Evolutionary conservation across 1,140 invertebrate species (phyloP), one percentile per base, ranked within the genome.

Genomic region (Doryteuthis pealeii): DNA sequence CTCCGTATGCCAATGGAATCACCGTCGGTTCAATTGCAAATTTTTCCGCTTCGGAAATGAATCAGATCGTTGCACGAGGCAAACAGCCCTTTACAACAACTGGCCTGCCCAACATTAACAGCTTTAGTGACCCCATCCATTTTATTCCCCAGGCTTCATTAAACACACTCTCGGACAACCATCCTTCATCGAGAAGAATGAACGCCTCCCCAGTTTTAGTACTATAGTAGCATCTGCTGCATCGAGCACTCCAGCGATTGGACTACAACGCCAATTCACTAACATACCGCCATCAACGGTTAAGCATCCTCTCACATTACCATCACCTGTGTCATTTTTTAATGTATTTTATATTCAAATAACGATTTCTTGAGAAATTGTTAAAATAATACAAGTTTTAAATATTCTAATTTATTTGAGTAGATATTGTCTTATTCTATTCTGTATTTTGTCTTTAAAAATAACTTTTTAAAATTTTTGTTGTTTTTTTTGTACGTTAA

Each of bases 201-300:
- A 80, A 26, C 73, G 67, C 22, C 67, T 80, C 54, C 75, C 77
- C 8, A 78, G 77, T 33, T 80, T 78, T 62, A 76, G 73, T 30
- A 71, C 71, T 14, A 78, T 80, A 22, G 77, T 80, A 67, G 62
- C 76, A 31, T 31, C 72, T 33, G 54, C 75, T 40, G 26, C 40
- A 14, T 6, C 67, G 70, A 22, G 33, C 65, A 1, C 49, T 28
- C 30, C 73, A 62, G 35, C 72, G 49, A n/a, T 74, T 68, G 40
- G 71, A 33, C 28, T 68, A 30, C 35, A 76, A 65, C 10, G 54
- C 54, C n/a, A 68, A 31, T 31, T 66, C 30, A 14, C 22, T 14
- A 66, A 66, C 28, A 49, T 66, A 6, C 14, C 43, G 1, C 72
- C 73, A 35, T 67, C 45, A 31, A 74, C 45, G 26, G 69, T 70